Base-by-base conservation (phyloP, 2,888 invertebrate genomes). In the Sinodicranocentrus sp. region DNA sequence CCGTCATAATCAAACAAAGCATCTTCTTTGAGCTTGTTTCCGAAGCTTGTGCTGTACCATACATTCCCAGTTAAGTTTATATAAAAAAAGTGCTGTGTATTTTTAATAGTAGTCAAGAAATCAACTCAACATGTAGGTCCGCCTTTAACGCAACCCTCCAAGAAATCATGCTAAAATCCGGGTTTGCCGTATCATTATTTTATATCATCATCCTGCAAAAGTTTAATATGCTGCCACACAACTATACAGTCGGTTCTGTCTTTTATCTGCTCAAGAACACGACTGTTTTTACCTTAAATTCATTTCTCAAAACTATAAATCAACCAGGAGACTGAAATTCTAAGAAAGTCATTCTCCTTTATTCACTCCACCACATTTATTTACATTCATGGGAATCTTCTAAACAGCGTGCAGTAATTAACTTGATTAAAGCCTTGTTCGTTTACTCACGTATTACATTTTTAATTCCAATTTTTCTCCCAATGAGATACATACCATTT, bases 271-370 rank as follows among this genome's bases (percentile, higher is more conserved):
- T 48, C 44, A 63, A 75, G 63, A 63, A 52, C 39, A 54, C 76
- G 52, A 21, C 48, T 48, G n/a, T n/a, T 44, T 78, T 78, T 44
- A 26, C 43, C 21, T 54, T 78, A 67, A 77, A 78, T 70, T 68
- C 61, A 43, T 70, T 78, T 70, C 44, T 19, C 78, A 59, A 70
- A 70, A 61, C 78, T 61, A 78, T 78, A 78, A 78, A 78, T 78
- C 78, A 78, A 68, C 26, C 25, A 57, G 63, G 28, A 23, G 25
- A 25, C 26, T n/a, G n/a, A 68, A 13, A 28, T 28, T 33, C 13
- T 17, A 6, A 33, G 33, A 33, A 28, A 13, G 57, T 23, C 25
- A 25, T 54, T 15, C 3, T 52, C 57, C 21, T 57, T 25, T 25
- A 25, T 57, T 57, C 25, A 21, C 52, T 52, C n/a, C 3, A 48